Base-by-base conservation (phyloP, 2,797 vertebrate genomes). In the Malurus leucopterus region DNA sequence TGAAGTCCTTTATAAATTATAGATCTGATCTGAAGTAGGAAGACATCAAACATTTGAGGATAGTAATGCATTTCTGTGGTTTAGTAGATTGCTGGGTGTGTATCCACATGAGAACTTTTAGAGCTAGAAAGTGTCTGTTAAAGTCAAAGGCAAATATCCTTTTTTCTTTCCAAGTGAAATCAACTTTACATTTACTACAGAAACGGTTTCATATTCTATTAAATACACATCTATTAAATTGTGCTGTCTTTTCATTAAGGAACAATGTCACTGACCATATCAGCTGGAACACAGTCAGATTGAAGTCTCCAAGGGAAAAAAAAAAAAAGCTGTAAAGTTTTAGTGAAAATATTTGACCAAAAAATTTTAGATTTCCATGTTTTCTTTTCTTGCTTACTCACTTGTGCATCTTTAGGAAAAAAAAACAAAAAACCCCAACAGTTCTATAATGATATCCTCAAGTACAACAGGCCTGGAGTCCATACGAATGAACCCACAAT, bases 1-100 rank as follows among this genome's bases (percentile, higher is more conserved):
- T 74, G 47, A 65, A 90, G 41, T 83, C 32, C 55, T 80, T 80
- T 75, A 89, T 78, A 80, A 90, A 92, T 85, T 91, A 85, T 83
- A 71, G 49, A 90, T 72, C 26, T 71, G 15, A 24, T 88, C 73
- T 87, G 41, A 89, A 86, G 59, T 50, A 87, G 55, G 38, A 87
- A 89, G 62, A 76, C 51, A 83, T 83, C 36, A 80, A 74, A 72
- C 65, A 51, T 6, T 36, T 85, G 65, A 58, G n/a, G 34, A 41
- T 34, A 68, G 19, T 73, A 91, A 80, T 88, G 50, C 23, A 64
- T 88, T 84, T 87, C 20, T 79, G 65, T 65, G 50, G 62, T 73
- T 84, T 58, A 61, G 74, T 84, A 86, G 51, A 76, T 68, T 88
- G 30, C 24, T 65, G 69, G 55, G 22, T n/a, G 24, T 46, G 15